These are phyloP conservation scores for Apogon talboti DNA, from an alignment of 2,797 vertebrate genomes.

Conservation along the genomic window DNA sequence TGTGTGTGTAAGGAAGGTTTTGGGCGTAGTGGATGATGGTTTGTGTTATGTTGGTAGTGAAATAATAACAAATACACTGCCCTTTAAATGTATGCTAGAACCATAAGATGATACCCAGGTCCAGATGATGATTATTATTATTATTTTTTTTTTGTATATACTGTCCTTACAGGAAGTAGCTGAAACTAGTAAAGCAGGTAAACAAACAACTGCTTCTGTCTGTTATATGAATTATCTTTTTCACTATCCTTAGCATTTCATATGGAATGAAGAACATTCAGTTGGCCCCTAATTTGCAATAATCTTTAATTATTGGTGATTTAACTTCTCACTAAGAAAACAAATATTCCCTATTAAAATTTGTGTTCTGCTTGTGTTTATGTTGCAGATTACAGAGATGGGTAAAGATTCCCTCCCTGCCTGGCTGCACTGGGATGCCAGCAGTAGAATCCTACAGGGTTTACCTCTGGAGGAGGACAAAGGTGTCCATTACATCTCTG, in stretches of 20 bases:
- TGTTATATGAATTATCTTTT: no score
- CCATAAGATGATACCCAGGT: not conserved
- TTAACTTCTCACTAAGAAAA: no score
- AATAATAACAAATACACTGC: not conserved
- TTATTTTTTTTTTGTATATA: no score
- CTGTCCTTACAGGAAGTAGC: no score
- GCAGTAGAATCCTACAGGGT: slow-evolving; percentile 87
- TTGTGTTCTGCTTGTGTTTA: not conserved
- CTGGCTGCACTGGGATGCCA: slow-evolving; percentile 92
- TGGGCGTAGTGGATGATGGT: not conserved
- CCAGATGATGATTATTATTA: no score
- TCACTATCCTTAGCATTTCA: no score
- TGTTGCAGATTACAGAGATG: slow-evolving; percentile 87
- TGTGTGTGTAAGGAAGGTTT: not conserved
- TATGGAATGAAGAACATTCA: no score
- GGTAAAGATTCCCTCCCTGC: slow-evolving; percentile 90
- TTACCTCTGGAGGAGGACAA: slow-evolving; percentile 94
- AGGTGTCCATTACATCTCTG: slow-evolving; percentile 93
- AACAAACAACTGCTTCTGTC: no score
- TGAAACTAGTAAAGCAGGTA: no score
- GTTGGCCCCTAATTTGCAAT: no score
- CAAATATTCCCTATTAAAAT: not conserved
- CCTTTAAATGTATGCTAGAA: not conserved
- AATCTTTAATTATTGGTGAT: no score
- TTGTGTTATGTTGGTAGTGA: not conserved